Evolutionary conservation across 2,888 invertebrate genomes (phyloP).

Genomic region (Thecophora atra): DNA sequence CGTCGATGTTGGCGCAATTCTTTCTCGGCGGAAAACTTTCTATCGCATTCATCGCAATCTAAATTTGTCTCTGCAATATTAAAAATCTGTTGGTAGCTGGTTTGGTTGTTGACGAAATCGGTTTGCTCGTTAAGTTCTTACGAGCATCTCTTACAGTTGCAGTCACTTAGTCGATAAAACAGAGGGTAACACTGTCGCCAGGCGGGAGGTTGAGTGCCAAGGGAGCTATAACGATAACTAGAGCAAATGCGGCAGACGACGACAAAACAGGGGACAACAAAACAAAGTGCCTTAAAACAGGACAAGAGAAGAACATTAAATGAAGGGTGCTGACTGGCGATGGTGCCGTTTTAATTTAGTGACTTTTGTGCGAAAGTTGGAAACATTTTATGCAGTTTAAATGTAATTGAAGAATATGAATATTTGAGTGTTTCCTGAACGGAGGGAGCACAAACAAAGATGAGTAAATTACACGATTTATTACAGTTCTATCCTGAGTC

Average conservation of each 20-base stretch:
- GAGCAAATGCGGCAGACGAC: not conserved
- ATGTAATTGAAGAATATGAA: too few species aligned
- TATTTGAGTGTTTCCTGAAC: too few species aligned
- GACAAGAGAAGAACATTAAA: too few species aligned
- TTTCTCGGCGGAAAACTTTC: conserved; percentile 50
- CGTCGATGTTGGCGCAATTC: conserved; percentile 57
- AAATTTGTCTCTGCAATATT: conserved; percentile 54
- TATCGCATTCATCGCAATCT: conserved; percentile 54
- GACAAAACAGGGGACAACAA: not conserved
- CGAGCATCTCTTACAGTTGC: not conserved
- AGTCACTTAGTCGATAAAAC: too few species aligned
- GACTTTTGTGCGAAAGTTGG: not conserved
- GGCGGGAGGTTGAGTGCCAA: not conserved
- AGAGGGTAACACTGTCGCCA: not conserved
- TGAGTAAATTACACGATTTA: too few species aligned
- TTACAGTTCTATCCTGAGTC: too few species aligned
- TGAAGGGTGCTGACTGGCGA: too few species aligned
- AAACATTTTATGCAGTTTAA: not conserved
- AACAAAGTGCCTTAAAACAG: not conserved
- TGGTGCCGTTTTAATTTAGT: too few species aligned
- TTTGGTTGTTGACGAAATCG: conserved; percentile 24
- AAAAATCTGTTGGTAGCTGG: conserved; percentile 24
- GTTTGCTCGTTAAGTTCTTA: not conserved
- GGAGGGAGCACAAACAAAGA: too few species aligned
- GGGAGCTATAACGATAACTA: not conserved